These are phyloP conservation scores for Scelioninae gen. 1 DNA, from an alignment of 2,888 invertebrate genomes.

Conservation along the genomic window DNA sequence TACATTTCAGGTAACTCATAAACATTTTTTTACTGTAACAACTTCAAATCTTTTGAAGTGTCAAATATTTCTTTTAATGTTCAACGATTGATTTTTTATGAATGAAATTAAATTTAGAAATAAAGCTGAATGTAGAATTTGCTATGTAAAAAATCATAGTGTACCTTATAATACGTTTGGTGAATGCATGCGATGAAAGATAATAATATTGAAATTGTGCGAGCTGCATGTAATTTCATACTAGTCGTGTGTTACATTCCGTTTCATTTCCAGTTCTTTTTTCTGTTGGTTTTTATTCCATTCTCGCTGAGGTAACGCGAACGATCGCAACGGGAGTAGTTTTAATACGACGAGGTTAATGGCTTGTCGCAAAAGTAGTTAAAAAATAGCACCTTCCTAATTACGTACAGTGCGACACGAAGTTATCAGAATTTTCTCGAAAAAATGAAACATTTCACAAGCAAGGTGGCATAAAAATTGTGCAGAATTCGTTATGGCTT, in stretches of 20 bases:
- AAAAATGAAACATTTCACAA: slow-evolving; percentile 65
- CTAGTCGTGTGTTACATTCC: slow-evolving; percentile 54
- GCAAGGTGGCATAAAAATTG: slow-evolving; percentile 42
- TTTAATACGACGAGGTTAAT: slow-evolving; percentile 65
- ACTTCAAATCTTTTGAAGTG: no score
- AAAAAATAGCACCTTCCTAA: slow-evolving; percentile 70
- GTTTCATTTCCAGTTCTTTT: slow-evolving; percentile 52
- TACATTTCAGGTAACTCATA: no score
- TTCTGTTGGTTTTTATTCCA: slow-evolving; percentile 57
- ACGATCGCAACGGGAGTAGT: slow-evolving; percentile 67
- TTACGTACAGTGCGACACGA: slow-evolving; percentile 58
- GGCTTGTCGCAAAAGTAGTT: slow-evolving; percentile 68
- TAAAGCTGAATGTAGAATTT: no score
- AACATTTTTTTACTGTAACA: no score
- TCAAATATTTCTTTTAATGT: no score
- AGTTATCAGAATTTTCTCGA: slow-evolving; percentile 67
- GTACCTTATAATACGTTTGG: slow-evolving; percentile 20
- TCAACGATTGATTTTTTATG: no score
- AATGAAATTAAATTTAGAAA: no score
- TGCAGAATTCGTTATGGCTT: slow-evolving; percentile 74
- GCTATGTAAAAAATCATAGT: slow-evolving; percentile 20
- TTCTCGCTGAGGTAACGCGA: slow-evolving; percentile 50
- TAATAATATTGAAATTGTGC: slow-evolving; percentile 59
- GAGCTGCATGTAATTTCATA: slow-evolving; percentile 56
- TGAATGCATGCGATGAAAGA: slow-evolving; percentile 31